Conservation (phyloP, 1,140 invertebrate genomes). For the Cherax destructor region DNA sequence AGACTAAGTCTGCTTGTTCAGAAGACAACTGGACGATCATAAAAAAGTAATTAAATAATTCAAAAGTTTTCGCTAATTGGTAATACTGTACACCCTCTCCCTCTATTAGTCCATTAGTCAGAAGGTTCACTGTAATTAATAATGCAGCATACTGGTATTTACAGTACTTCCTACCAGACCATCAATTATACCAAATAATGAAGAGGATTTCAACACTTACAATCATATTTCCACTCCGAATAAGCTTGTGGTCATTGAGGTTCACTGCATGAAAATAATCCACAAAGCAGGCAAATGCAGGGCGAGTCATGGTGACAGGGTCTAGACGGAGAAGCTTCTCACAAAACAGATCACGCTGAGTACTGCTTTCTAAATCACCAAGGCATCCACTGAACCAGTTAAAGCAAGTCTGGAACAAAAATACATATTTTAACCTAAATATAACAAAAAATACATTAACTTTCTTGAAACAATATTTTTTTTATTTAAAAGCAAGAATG, state of each 20-base stretch:
- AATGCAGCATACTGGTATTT: too few species aligned
- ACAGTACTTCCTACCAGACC: too few species aligned
- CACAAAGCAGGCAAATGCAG: conserved; percentile 78
- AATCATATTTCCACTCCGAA: conserved; percentile 45
- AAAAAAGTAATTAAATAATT: too few species aligned
- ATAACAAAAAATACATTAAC: not conserved
- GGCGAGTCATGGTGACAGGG: conserved; percentile 75
- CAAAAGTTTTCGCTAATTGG: too few species aligned
- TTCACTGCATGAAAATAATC: conserved; percentile 79
- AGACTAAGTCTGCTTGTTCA: too few species aligned
- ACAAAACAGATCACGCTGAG: conserved; percentile 77
- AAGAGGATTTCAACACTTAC: conserved; percentile 9
- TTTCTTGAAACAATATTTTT: too few species aligned
- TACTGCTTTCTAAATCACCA: conserved; percentile 77
- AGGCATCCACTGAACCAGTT: conserved; percentile 78
- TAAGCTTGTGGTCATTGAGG: conserved; percentile 75
- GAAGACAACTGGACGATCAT: too few species aligned
- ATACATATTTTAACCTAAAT: not conserved
- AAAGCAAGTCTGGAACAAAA: conserved; percentile 76
- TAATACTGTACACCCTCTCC: too few species aligned
- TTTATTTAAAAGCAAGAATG: not conserved
- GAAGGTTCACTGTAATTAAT: too few species aligned
- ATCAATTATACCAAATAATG: too few species aligned
- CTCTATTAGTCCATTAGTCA: too few species aligned
- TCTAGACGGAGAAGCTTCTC: conserved; percentile 77